Evolutionary conservation across 2,113 vertebrate species (phyloP), one percentile per base, ranked within the genome.

Genomic region (Aegypius monachus): DNA sequence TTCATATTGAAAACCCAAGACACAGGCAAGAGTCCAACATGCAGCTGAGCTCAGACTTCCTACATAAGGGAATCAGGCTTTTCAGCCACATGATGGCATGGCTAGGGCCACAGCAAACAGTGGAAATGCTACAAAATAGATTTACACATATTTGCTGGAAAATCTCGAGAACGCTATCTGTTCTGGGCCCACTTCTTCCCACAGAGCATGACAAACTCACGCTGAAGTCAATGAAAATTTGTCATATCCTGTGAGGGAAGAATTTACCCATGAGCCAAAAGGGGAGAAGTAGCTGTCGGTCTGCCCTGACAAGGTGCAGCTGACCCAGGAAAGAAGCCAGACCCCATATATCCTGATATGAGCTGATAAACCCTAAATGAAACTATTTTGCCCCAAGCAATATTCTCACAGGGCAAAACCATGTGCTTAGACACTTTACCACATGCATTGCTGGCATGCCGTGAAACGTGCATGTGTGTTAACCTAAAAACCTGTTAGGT

Each of bases 191-290:
- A 10, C 84, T 72, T 82, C 74, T 91, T 89, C 92, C 74, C 79
- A 85, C 67, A 40, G 90, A 56, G 45, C 26, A 72, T 56, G 88
- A 94, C 70, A 93, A 90, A 82, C 26, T 80, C 81, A 61, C 1
- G 13, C 53, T 80, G 74, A 94, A 83, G 79, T 80, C 38, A 77
- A 83, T 0, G 21, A 58, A 83, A 90, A 77, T 66, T 62, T 56
- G 53, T 92, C 96, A 86, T n/a, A 90, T 83, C 85, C 90, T 97
- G 77, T 0, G 16, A 81, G 31, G 56, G 59, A 78, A 70, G 45
- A 86, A 70, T 29, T 63, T 15, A 56, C 13, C 40, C 72, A 42
- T 1, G 10, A 80, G 61, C 66, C 63, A 88, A 61, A 66, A 34
- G 78, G 85, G 63, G 47, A 84, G 80, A 77, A 53, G 65, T 32